phyloP scores from a whole-genome alignment of 2,888 invertebrate species.

The Nowickia ferox region DNA sequence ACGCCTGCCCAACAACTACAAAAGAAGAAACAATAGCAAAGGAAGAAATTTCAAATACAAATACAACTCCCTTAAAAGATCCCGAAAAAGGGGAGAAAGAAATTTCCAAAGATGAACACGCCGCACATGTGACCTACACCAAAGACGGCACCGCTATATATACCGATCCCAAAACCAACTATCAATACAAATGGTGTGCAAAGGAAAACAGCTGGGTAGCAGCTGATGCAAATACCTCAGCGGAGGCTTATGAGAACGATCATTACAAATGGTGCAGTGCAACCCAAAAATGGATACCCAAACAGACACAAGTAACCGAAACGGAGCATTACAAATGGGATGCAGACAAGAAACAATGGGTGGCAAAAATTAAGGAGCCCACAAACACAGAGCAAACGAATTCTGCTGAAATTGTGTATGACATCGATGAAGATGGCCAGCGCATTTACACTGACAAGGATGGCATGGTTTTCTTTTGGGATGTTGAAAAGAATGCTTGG shows the following conservation, averaged over 20 bases:
- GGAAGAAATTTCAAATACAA: not conserved
- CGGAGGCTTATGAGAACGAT: constrained; percentile 81
- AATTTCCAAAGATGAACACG: constrained; percentile 77
- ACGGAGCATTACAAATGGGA: constrained; percentile 86
- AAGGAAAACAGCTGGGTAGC: constrained; percentile 84
- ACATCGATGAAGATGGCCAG: constrained; percentile 90
- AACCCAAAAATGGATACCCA: constrained; percentile 84
- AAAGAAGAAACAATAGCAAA: not conserved
- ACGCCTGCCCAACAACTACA: not conserved
- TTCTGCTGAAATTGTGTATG: constrained; percentile 84
- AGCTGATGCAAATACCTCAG: constrained; percentile 68
- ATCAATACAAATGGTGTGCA: constrained; percentile 87
- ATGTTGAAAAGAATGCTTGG: constrained; percentile 95
- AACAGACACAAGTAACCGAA: constrained; percentile 77
- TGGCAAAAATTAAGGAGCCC: constrained; percentile 75
- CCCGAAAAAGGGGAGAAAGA: not conserved
- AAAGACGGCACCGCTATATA: constrained; percentile 90
- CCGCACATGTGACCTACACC: constrained; percentile 87
- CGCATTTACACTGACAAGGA: constrained; percentile 93
- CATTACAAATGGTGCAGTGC: constrained; percentile 81
- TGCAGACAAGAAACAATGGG: constrained; percentile 86
- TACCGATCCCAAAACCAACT: constrained; percentile 88
- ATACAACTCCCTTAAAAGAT: not conserved
- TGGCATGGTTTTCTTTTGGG: constrained; percentile 96
- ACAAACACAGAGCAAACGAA: not conserved